Evolutionary conservation across 2,797 vertebrate species (phyloP).

Genomic region (Pyrocephalus nanus): DNA sequence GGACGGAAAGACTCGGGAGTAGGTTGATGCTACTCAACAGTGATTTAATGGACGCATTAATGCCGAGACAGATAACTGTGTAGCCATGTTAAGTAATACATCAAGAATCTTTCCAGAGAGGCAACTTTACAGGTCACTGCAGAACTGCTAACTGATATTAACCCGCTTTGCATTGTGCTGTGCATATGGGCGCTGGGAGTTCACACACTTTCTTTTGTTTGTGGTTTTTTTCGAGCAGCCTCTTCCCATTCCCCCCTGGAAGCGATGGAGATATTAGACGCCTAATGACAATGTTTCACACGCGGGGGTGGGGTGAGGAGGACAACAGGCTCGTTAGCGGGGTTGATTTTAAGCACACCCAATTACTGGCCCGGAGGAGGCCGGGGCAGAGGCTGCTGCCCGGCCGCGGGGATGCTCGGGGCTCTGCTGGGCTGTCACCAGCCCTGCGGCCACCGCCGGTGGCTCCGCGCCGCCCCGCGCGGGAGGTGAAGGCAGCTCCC

Average conservation of each 20-base stretch:
- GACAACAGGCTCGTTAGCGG: constrained; percentile 51
- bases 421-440: not conserved
- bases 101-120: constrained; percentile 37
- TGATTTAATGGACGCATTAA: constrained; percentile 70
- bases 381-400: constrained; percentile 16
- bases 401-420: not conserved
- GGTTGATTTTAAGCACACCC: constrained; percentile 41
- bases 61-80: constrained; percentile 23
- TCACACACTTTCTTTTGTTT: constrained; percentile 42
- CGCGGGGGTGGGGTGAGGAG: constrained; percentile 63
- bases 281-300: constrained; percentile 55
- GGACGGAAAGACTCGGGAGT: constrained; percentile 48
- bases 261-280: constrained; percentile 61
- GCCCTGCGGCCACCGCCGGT: not conserved
- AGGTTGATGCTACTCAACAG: constrained; percentile 34
- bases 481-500: not conserved
- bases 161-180: constrained; percentile 21
- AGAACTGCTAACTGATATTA: constrained; percentile 46
- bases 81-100: constrained; percentile 54
- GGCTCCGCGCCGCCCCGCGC: not conserved
- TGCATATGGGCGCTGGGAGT: constrained; percentile 11
- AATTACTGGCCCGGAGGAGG: constrained; percentile 4
- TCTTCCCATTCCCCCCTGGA: constrained; percentile 53
- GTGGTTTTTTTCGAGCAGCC: constrained; percentile 26
- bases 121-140: constrained; percentile 43